These are phyloP conservation scores for Caenorhabditis tropicalis DNA, from an alignment of 1,140 invertebrate species.

Conservation along the genomic window DNA sequence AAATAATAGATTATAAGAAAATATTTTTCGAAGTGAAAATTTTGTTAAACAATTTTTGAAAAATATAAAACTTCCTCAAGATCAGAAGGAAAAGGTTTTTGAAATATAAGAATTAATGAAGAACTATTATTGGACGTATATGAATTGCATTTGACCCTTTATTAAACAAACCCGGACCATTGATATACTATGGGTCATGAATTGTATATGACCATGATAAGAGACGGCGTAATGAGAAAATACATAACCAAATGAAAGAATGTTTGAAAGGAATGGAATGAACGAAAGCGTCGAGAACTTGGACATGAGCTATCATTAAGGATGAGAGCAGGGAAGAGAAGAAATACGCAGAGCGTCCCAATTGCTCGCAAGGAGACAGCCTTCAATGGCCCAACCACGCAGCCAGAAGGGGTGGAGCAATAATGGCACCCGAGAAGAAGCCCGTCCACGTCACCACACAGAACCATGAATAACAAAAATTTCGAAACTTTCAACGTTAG, in stretches of 20 bases:
- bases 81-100: too few species aligned
- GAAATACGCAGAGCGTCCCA: neutral
- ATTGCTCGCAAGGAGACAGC: conserved; percentile 13
- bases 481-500: neutral
- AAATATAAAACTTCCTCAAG: too few species aligned
- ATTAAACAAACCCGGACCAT: too few species aligned
- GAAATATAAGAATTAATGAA: too few species aligned
- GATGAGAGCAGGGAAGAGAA: neutral
- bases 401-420: conserved; percentile 39
- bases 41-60: too few species aligned
- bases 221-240: too few species aligned
- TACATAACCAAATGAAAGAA: too few species aligned
- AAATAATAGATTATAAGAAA: too few species aligned
- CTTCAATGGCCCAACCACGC: conserved; percentile 40
- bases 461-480: neutral
- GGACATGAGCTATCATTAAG: conserved; percentile 1
- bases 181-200: too few species aligned
- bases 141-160: too few species aligned
- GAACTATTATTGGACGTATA: neutral
- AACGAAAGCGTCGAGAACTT: neutral
- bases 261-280: neutral
- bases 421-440: conserved; percentile 27
- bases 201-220: too few species aligned
- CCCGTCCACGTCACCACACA: neutral
- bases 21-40: too few species aligned